phyloP scores from a whole-genome alignment of 2,797 vertebrate genomes.

The Peromyscus eremicus region DNA sequence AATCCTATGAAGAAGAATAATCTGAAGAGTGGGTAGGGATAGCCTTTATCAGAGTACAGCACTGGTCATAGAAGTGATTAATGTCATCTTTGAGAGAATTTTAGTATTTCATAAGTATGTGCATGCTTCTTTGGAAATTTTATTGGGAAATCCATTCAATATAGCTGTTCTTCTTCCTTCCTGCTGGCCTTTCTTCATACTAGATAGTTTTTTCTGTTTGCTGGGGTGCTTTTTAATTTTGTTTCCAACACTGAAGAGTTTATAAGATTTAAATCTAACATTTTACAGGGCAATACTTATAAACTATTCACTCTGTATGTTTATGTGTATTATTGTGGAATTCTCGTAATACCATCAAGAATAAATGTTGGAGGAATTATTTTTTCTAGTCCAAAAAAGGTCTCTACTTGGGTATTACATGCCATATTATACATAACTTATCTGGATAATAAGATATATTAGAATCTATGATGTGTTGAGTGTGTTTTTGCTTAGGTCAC shows the following conservation, averaged over 20 bases:
- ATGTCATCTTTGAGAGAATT: neutral
- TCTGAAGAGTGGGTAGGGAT: neutral
- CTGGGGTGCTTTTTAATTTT: neutral
- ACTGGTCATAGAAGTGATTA: neutral
- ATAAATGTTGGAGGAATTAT: constrained; percentile 64
- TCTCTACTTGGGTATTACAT: constrained; percentile 68
- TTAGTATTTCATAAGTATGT: constrained; percentile 25
- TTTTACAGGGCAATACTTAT: constrained; percentile 27
- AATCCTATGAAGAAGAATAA: neutral
- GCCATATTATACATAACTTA: constrained; percentile 71
- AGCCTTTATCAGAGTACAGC: neutral
- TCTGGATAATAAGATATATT: neutral
- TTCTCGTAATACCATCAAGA: constrained; percentile 43
- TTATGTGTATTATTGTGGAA: constrained; percentile 15
- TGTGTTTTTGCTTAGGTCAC: neutral
- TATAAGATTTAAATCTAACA: constrained; percentile 30
- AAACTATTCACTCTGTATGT: constrained; percentile 73
- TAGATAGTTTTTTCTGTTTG: neutral
- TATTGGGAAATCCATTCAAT: neutral
- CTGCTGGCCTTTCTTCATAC: neutral
- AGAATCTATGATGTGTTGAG: neutral
- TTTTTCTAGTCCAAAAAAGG: constrained; percentile 72
- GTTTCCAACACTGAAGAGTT: constrained; percentile 9
- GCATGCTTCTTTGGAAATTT: neutral
- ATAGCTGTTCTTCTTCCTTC: neutral